phyloP scores from a whole-genome alignment of 2,888 invertebrate species.

The Prosopocoilus inquinatus region DNA sequence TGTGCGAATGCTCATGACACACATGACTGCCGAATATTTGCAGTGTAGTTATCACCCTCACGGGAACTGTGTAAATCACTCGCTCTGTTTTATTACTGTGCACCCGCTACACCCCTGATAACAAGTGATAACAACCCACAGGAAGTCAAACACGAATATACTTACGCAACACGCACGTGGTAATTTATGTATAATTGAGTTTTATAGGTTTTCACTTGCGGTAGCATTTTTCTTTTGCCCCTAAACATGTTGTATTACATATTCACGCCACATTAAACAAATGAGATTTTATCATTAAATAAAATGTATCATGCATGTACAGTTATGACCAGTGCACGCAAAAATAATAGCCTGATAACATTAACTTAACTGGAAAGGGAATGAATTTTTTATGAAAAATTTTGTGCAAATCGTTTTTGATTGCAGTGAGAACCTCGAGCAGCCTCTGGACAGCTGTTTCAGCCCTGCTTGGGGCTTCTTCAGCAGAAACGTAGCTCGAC shows the following conservation, averaged over 20 bases:
- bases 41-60: conserved; percentile 21
- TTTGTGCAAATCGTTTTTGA: no score
- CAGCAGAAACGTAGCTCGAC: no score
- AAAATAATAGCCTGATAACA: no score
- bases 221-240: no score
- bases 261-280: background rate
- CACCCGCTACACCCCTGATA: conserved; percentile 17
- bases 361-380: no score
- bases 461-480: no score
- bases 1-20: conserved; percentile 18
- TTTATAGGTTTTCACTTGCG: background rate
- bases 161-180: conserved; percentile 1
- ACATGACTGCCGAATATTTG: conserved; percentile 21
- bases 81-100: conserved; percentile 20
- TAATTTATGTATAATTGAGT: background rate
- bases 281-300: background rate
- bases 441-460: no score
- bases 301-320: conserved; percentile 1
- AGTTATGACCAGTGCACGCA: background rate
- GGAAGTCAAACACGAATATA: conserved; percentile 3
- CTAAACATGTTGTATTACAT: no score
- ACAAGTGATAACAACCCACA: conserved; percentile 18
- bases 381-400: no score
- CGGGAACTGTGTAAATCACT: conserved; percentile 21
- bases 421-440: no score